Conservation (phyloP, 2,113 vertebrate species). For the Peromyscus californicus region DNA sequence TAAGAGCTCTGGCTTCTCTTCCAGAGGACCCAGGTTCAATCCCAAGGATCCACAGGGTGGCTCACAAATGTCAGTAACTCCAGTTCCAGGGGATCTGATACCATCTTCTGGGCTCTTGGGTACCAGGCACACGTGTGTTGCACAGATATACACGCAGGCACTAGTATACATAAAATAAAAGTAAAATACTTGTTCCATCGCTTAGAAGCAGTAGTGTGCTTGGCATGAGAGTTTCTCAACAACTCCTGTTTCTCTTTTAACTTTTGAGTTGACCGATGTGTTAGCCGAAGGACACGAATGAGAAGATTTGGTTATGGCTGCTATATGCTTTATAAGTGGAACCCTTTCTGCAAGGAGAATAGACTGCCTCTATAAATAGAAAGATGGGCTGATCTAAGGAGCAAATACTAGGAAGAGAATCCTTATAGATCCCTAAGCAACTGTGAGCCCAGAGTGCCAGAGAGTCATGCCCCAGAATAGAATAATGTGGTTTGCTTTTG, state of each 20-base stretch:
- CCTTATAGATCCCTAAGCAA: background rate
- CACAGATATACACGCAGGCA: background rate
- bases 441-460: slow-evolving; percentile 44
- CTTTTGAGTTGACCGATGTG: slow-evolving; percentile 11
- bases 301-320: slow-evolving; percentile 28
- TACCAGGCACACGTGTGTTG: background rate
- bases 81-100: background rate
- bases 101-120: background rate
- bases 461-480: background rate
- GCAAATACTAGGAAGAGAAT: slow-evolving; percentile 6
- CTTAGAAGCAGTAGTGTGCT: slow-evolving; percentile 21
- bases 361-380: background rate
- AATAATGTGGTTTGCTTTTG: background rate
- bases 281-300: slow-evolving; percentile 12
- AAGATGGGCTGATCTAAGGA: slow-evolving; percentile 25
- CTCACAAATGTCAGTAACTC: background rate
- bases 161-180: background rate
- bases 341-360: background rate
- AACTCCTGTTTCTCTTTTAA: slow-evolving; percentile 1
- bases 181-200: slow-evolving; percentile 19
- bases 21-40: background rate
- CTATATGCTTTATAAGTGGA: background rate
- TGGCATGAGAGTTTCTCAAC: slow-evolving; percentile 7
- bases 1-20: background rate
- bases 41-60: background rate